Conservation (phyloP, 2,888 invertebrate species). For the Plagodis dolabraria region DNA sequence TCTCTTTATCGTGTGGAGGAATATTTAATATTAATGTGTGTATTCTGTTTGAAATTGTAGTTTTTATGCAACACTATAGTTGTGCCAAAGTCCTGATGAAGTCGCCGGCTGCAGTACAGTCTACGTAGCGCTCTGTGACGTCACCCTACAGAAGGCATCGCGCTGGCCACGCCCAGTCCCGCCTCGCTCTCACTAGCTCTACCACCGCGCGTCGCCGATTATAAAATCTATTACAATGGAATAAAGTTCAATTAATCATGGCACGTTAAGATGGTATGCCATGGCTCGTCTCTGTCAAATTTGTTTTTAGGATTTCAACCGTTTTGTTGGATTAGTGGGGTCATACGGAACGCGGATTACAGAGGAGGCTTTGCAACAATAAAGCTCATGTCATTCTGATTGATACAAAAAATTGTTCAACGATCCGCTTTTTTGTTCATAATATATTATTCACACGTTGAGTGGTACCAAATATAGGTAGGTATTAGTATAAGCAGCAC, state of each 20-base stretch:
- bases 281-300: constrained; percentile 22
- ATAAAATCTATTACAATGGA: constrained; percentile 7
- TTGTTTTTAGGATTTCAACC: constrained; percentile 38
- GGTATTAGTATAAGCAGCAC: no score
- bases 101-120: constrained; percentile 1
- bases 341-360: constrained; percentile 25
- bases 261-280: constrained; percentile 8
- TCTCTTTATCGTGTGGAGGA: no score
- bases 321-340: constrained; percentile 36
- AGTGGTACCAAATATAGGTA: no score
- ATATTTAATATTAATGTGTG: no score
- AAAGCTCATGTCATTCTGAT: background rate
- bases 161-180: constrained; percentile 72
- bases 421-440: no score
- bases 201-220: constrained; percentile 25
- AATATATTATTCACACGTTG: no score
- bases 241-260: constrained; percentile 17
- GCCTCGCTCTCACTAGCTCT: constrained; percentile 62
- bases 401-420: background rate
- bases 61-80: no score
- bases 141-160: constrained; percentile 44
- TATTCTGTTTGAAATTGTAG: no score
- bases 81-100: background rate
- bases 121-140: constrained; percentile 20
- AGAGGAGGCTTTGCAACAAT: constrained; percentile 12